Conservation (phyloP, 2,113 vertebrate genomes). For the Phaethornis superciliosus region DNA sequence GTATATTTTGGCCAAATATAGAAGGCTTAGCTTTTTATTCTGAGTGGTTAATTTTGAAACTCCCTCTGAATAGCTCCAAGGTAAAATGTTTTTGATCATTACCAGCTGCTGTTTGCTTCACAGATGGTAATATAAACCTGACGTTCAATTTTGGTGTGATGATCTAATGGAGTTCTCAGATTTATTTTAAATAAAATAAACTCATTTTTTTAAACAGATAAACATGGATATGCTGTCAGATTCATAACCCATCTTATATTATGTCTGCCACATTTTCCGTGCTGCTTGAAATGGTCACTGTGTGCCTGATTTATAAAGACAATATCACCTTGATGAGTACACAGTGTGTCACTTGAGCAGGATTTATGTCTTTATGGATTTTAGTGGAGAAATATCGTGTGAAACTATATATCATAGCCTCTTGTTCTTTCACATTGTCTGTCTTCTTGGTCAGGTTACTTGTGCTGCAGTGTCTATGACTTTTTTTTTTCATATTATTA, state of each 20-base stretch:
- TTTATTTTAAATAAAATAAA: background rate
- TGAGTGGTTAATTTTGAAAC: background rate
- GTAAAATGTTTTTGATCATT: background rate
- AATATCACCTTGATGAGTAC: slow-evolving; percentile 55
- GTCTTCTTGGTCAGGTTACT: background rate
- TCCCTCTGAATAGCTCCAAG: background rate
- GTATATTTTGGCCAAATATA: background rate
- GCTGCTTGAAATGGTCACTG: slow-evolving; percentile 3
- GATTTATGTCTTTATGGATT: slow-evolving; percentile 52
- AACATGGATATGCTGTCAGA: slow-evolving; percentile 18
- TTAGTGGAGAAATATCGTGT: background rate
- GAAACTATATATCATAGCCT: background rate
- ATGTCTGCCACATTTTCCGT: background rate
- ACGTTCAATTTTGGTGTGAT: background rate
- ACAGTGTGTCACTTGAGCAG: slow-evolving; percentile 32
- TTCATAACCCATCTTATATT: background rate
- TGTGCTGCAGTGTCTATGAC: background rate
- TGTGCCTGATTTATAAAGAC: slow-evolving; percentile 36
- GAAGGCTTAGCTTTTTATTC: background rate
- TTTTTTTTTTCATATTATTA: background rate
- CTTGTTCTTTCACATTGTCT: background rate
- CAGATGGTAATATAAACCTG: background rate
- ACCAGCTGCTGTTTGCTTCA: background rate
- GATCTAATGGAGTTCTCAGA: background rate
- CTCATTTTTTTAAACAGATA: background rate